Evolutionary conservation across 2,797 vertebrate species (phyloP).

Genomic region (Nannoperca obscura): DNA sequence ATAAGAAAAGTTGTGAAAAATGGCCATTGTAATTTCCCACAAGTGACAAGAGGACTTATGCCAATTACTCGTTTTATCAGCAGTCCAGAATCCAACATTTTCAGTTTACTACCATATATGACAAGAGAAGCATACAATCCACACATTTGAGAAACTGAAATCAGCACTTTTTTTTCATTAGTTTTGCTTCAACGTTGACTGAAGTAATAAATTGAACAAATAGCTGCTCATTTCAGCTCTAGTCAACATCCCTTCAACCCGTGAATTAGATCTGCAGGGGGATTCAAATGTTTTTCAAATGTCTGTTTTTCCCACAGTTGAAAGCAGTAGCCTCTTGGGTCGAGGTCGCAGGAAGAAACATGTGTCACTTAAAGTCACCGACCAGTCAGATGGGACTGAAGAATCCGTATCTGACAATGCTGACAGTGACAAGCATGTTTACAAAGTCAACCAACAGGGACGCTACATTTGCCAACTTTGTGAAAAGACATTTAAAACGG

Average conservation of each 20-base stretch:
- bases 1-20: neutral
- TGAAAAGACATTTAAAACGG: constrained; percentile 98
- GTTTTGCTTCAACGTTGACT: neutral
- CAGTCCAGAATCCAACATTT: neutral
- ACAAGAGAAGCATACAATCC: neutral
- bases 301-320: constrained; percentile 56
- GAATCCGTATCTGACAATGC: constrained; percentile 61
- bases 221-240: neutral
- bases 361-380: constrained; percentile 56
- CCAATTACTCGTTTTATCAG: neutral
- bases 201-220: neutral
- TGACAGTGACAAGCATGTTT: constrained; percentile 82
- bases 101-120: neutral
- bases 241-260: neutral
- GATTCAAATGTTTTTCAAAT: neutral
- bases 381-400: constrained; percentile 59
- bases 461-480: constrained; percentile 92
- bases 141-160: neutral
- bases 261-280: neutral
- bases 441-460: constrained; percentile 90
- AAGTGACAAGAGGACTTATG: neutral
- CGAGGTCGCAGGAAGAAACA: constrained; percentile 74
- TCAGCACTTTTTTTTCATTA: neutral
- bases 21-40: neutral
- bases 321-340: constrained; percentile 43